phyloP scores from a whole-genome alignment of 2,113 vertebrate genomes.

The Rana temporaria region DNA sequence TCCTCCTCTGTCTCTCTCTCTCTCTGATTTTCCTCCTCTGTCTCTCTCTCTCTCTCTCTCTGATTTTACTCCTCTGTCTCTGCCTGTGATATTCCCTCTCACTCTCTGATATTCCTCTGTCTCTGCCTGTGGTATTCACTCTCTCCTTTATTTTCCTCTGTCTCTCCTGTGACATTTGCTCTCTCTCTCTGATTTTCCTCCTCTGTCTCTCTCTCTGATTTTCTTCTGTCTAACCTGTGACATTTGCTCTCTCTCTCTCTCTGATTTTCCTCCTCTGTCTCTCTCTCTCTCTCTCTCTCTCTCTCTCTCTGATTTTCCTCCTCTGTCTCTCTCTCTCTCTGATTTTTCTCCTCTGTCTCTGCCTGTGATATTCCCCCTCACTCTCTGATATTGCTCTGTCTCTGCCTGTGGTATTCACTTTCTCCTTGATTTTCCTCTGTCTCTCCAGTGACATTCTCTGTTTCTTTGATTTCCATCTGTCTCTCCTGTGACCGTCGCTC shows the following conservation, averaged over 20 bases:
- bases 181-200: neutral
- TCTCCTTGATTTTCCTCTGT: neutral
- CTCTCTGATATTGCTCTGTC: neutral
- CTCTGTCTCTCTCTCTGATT: neutral
- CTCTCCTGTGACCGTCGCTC: too few relatives aligned
- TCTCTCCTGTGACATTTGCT: conserved; percentile 6
- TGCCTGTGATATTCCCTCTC: conserved; percentile 13
- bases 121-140: neutral
- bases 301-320: too few relatives aligned
- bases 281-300: too few relatives aligned
- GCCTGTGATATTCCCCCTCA: neutral
- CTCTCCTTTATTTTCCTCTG: neutral
- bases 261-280: neutral
- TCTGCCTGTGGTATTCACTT: neutral
- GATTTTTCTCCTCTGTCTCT: neutral
- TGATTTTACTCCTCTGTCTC: neutral
- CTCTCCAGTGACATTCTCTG: neutral
- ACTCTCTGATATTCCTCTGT: neutral
- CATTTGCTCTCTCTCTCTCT: neutral
- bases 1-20: neutral
- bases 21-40: neutral
- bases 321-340: neutral
- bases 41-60: neutral
- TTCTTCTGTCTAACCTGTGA: too few relatives aligned
- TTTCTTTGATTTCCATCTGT: too few relatives aligned